These are phyloP conservation scores for Psittacula echo DNA, from an alignment of 2,797 vertebrate genomes.

Conservation along the genomic window DNA sequence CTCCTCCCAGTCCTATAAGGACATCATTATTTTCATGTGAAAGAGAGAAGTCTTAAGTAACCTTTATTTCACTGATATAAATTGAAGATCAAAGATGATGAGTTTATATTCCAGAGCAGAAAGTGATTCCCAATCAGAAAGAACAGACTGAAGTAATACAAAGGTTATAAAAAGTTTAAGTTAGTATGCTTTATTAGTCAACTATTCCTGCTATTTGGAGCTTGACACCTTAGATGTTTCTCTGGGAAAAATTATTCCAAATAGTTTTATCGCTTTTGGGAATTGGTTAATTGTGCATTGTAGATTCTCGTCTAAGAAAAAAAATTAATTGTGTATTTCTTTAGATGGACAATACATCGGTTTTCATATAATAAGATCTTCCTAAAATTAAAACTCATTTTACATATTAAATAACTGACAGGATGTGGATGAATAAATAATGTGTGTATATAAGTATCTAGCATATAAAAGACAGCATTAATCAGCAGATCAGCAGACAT, in stretches of 20 bases:
- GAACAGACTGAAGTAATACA: neutral
- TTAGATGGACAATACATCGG: neutral
- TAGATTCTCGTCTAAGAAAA: neutral
- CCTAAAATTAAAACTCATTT: neutral
- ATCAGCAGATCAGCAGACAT: constrained; percentile 19
- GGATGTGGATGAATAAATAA: neutral
- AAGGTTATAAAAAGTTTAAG: neutral
- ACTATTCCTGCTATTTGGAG: neutral
- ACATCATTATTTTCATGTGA: neutral
- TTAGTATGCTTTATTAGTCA: neutral
- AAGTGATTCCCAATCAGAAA: neutral
- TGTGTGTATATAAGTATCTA: neutral
- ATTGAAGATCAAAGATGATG: neutral
- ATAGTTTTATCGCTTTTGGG: neutral
- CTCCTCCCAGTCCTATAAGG: neutral
- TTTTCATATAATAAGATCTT: neutral
- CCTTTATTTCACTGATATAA: neutral
- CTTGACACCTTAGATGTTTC: neutral
- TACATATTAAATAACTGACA: neutral
- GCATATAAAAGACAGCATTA: neutral
- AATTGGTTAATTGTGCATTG: neutral
- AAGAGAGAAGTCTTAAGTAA: neutral
- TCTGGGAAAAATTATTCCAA: neutral
- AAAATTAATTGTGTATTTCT: neutral
- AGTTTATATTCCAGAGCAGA: neutral